Evolutionary conservation across 2,113 vertebrate genomes (phyloP), one percentile per base, ranked within the genome.

Genomic region (Caracal caracal): DNA sequence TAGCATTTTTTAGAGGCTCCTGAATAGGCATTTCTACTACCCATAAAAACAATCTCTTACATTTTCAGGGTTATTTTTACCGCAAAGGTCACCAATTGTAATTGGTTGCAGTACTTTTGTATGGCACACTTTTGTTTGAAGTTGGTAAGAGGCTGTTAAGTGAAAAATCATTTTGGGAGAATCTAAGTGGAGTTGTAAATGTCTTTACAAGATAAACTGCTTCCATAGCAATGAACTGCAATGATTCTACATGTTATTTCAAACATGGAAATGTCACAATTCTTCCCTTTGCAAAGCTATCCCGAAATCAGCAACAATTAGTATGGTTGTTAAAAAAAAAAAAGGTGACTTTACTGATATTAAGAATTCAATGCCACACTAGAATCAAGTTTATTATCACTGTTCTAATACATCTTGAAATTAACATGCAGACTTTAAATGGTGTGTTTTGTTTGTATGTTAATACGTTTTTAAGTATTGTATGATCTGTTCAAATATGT

Each of bases 151-250:
- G 88, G 94, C 0, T 9, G 26, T 88, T 93, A 75, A 92, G 92
- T 49, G 94, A 80, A 94, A 96, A 97, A 75, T 68, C 66, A 97
- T 93, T 96, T 97, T 90, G 91, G 82, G 33, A 94, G 37, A 83
- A 63, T 94, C 97, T 91, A 91, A 51, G 63, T 63, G 49, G 89
- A 95, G 20, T 22, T 73, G 37, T 82, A 24, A 9, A 43, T 73
- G 65, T 97, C 92, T 70, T 80, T 92, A 59, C 17, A 85, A 95
- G 83, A 97, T 76, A 78, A 97, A 98, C 53, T 71, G 83, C 71
- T 86, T 79, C 94, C 90, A 96, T 68, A 93, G 49, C 93, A 96
- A 83, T 93, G 91, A 96, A 95, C 65, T 92, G 76, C 66, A 96
- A 83, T 93, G 93, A 93, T 79, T 93, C 78, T 84, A 65, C 80